Evolutionary conservation across 2,113 vertebrate species (phyloP), one percentile per base, ranked within the genome.

Genomic region (Oophaga pumilio): DNA sequence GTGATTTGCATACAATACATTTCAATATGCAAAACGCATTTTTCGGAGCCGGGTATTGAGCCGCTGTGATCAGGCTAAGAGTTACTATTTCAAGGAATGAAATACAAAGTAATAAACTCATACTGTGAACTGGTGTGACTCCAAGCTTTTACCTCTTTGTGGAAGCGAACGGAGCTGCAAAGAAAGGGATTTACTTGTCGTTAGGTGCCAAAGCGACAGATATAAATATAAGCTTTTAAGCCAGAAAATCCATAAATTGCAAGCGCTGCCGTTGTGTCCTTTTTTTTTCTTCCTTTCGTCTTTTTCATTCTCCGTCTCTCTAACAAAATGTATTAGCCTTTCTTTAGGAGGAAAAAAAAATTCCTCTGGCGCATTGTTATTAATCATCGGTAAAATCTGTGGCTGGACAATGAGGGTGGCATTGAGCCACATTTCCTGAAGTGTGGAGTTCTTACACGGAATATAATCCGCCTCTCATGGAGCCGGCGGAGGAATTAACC

Each of bases 131-230:
- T 68, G 73, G 87, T 88, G 81, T 76, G 87, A 84, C 87, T 88
- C 69, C 71, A 77, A 88, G 87, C 87, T 88, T 88, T 88, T 88
- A 83, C 87, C 87, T 86, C 76, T 88, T 88, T 84, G 87, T 84
- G 59, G 82, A 88, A 76, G 20, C 59, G 59, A 88, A 88, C 62
- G 59, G 71, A 83, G 56, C 87, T 57, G 87, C 87, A 84, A 88
- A 88, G 87, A 88, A 88, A 88, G 76, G 81, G 87, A 88, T 88
- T 88, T 88, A 88, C 87, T 88, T 88, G 81, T 88, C 73, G 80
- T 88, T 88, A 88, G 86, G 79, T 73, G 59, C 87, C 81, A 77
- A 84, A 64, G 81, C 81, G 60, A 88, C 73, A 88, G 81, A 88
- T 84, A 77, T 66, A 84, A 88, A 88, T 84, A 88, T 82, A 88